Conservation (phyloP, 2,797 vertebrate species). For the Lepidocolaptes lacrymiger region DNA sequence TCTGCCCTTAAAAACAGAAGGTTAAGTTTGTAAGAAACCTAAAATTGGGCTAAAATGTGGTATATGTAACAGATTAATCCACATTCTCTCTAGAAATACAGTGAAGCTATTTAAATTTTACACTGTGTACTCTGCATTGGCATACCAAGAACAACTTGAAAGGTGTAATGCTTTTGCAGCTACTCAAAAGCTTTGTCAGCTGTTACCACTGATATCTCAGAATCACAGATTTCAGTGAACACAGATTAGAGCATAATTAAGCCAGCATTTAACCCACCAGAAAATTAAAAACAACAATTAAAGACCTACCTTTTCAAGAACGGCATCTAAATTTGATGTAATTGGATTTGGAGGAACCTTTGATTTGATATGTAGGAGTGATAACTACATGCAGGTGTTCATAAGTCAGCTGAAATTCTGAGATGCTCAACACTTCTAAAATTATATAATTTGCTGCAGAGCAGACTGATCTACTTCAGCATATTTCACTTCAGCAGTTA, state of each 20-base stretch:
- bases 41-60: background rate
- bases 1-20: background rate
- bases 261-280: background rate
- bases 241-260: background rate
- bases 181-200: background rate
- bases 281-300: background rate
- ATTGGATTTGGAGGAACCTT: background rate
- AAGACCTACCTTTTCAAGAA: background rate
- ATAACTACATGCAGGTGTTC: background rate
- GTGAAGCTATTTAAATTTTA: background rate
- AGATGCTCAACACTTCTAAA: background rate
- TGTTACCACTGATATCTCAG: background rate
- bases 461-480: background rate
- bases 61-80: background rate
- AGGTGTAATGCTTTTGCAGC: background rate
- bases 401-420: background rate
- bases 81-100: background rate
- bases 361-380: background rate
- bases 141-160: background rate
- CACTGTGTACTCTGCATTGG: background rate
- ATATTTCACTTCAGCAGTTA: background rate
- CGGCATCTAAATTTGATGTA: background rate
- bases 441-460: slow-evolving; percentile 23
- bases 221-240: background rate
- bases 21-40: background rate